Base-by-base conservation (phyloP, 2,797 vertebrate species). In the Acomys russatus region DNA sequence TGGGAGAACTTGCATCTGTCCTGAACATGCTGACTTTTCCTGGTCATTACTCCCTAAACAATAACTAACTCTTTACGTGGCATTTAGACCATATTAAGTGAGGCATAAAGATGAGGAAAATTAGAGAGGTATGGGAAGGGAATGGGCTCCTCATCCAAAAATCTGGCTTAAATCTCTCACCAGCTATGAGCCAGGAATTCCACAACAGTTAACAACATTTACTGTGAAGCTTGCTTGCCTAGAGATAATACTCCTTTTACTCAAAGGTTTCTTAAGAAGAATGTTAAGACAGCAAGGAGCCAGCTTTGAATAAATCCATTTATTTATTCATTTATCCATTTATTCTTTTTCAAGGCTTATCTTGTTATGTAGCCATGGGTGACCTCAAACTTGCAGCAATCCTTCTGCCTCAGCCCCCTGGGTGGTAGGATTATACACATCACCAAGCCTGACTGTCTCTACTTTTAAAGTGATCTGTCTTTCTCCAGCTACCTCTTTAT, bases 291-390 rank as follows among this genome's bases (percentile, higher is more conserved):
- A 84, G 63, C 38, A 84, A 49, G 23, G 25, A 84, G 63, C 4
- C 87, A 84, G 59, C n/a, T 92, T 79, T 84, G 38, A 85, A 80
- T 66, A 91, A 84, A 63, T n/a, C 44, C 9, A 86, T 18, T 77
- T 56, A 44, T 44, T 59, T 49, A 56, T 56, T 68, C 38, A 64
- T 64, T 84, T 12, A 3, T 66, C 28, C 28, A 28, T 49, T 74
- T 23, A 3, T 61, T 82, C 74, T 79, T 68, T 68, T 54, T 17
- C 23, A 64, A 68, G 23, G 12, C 6, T 8, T 28, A 30, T 12
- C 49, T 71, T 49, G 35, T 25, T 20, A 20, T 25, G 6, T 28
- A 71, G 84, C 33, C 22, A 35, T 71, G 51, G 22, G 22, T 71
- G 33, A 33, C 33, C 33, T 71, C 22, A 28, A 28, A 71, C 17